Evolutionary conservation across 2,113 vertebrate species (phyloP).

Genomic region (Gopherus evgoodei): DNA sequence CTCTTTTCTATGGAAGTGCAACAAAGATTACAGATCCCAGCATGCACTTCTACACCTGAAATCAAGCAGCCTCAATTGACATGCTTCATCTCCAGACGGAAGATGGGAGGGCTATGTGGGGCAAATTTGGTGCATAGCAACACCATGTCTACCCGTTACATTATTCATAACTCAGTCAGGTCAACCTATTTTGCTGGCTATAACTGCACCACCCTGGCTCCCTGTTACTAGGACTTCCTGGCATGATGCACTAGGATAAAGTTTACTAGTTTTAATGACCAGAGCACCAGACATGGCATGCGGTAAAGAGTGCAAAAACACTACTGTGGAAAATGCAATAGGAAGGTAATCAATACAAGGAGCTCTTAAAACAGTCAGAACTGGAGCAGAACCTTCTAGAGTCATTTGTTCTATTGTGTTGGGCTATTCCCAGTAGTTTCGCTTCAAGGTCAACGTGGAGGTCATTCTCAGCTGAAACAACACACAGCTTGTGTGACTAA

Average conservation of each 20-base stretch:
- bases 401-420: not conserved
- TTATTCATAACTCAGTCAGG: not conserved
- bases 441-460: not conserved
- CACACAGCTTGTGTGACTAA: not conserved
- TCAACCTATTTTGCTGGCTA: not conserved
- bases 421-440: not conserved
- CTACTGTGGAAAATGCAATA: not conserved
- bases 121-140: not conserved
- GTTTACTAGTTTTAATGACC: not conserved
- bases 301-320: not conserved
- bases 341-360: not conserved
- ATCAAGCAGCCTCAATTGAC: not conserved
- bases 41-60: not conserved
- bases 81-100: not conserved
- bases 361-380: not conserved
- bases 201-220: not conserved
- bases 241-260: not conserved
- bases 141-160: too few relatives aligned
- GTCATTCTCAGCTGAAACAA: not conserved
- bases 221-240: not conserved
- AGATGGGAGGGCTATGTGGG: not conserved
- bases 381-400: not conserved
- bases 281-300: not conserved
- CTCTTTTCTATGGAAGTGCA: not conserved
- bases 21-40: not conserved